A percentile compares a stretch with the other conserved stretches of the same genome.
Conservation (phyloP, 2,113 vertebrate species). For the Tricholaema leucomelas region DNA sequence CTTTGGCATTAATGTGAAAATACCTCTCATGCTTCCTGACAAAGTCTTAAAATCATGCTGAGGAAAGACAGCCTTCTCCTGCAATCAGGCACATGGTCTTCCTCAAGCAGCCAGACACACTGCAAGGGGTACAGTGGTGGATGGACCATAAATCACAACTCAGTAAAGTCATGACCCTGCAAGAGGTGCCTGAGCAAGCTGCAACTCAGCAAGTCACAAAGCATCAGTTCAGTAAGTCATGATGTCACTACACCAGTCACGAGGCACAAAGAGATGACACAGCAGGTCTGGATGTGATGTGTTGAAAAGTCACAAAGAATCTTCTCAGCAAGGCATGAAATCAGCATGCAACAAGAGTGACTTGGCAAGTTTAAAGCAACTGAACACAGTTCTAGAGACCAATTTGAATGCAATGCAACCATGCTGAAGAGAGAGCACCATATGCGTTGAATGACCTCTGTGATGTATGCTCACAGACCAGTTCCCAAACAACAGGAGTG, state of each 20-base stretch:
- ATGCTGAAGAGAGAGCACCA: rapidly evolving
- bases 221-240: rapidly evolving
- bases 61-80: background rate
- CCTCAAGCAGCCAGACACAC: background rate
- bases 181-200: background rate
- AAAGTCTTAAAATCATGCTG: background rate
- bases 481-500: background rate
- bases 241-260: rapidly evolving
- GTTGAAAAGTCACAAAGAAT: background rate
- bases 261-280: background rate
- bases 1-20: background rate
- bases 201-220: background rate
- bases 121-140: background rate
- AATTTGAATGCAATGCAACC: background rate
- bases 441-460: background rate
- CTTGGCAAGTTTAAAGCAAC: background rate
- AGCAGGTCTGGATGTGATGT: background rate
- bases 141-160: background rate
- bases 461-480: background rate
- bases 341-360: background rate
- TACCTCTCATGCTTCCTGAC: background rate
- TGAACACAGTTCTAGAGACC: background rate
- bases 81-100: rapidly evolving
- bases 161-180: rapidly evolving
- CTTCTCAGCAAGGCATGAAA: background rate